A percentile compares a stretch with the other conserved stretches of the same genome.
These are phyloP conservation scores for Gryllus longicercus DNA, from an alignment of 2,888 invertebrate species.

Conservation along the genomic window DNA sequence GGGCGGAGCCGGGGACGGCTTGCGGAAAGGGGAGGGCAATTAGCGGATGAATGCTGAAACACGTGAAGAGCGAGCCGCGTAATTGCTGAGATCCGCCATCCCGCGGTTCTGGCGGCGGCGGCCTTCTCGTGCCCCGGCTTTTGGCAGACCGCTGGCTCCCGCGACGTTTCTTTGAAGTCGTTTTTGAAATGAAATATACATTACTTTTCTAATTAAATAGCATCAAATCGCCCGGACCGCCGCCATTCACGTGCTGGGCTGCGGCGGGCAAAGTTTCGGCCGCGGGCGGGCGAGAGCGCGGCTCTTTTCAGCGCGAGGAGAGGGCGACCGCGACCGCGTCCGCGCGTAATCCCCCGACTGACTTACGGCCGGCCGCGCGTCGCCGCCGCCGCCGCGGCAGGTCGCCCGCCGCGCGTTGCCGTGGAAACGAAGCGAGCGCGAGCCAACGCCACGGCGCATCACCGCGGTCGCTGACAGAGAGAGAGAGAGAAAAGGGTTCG, in stretches of 20 bases:
- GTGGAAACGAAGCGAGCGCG: too few relatives aligned
- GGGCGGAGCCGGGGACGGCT: neutral
- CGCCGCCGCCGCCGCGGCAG: neutral
- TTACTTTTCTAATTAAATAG: constrained; percentile 2
- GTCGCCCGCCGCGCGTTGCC: too few relatives aligned
- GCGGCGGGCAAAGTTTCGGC: too few relatives aligned
- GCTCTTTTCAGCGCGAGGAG: neutral
- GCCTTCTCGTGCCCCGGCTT: neutral
- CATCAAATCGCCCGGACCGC: neutral
- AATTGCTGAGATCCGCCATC: constrained; percentile 6
- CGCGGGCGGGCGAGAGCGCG: neutral
- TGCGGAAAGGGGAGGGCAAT: neutral
- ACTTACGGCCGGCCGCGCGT: neutral
- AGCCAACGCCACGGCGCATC: too few relatives aligned
- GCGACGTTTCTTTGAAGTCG: constrained; percentile 7
- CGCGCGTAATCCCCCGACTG: neutral
- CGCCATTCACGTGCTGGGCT: neutral
- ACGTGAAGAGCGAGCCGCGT: constrained; percentile 17
- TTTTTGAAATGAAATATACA: constrained; percentile 4
- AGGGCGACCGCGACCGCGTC: neutral
- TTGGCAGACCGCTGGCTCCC: neutral
- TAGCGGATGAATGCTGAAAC: constrained; percentile 17
- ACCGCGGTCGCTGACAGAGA: too few relatives aligned
- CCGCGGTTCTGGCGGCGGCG: too few relatives aligned
- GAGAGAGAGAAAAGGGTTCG: too few relatives aligned